A percentile compares a stretch with the other conserved stretches of the same genome.
Evolutionary conservation across 2,888 invertebrate genomes (phyloP).

Genomic region (Metopia argyrocephala): DNA sequence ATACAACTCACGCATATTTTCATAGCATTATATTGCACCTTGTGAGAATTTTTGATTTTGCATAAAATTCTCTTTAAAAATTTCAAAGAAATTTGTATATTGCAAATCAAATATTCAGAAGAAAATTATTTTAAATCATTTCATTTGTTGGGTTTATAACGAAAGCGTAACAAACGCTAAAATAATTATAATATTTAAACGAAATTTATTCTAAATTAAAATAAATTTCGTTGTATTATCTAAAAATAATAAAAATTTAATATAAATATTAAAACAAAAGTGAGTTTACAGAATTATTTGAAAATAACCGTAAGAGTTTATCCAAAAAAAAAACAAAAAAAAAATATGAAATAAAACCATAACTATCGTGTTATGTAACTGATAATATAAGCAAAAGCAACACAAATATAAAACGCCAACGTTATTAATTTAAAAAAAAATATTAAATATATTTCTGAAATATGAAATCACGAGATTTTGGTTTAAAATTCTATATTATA

Average conservation of each 20-base stretch:
- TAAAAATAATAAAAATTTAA: constrained; percentile 11
- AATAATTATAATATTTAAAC: constrained; percentile 29
- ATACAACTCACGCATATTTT: constrained; percentile 42
- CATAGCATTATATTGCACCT: constrained; percentile 20
- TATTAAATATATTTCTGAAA: neutral
- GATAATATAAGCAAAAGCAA: constrained; percentile 16
- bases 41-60: neutral
- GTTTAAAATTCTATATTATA: constrained; percentile 5
- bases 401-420: constrained; percentile 19
- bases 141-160: constrained; percentile 63
- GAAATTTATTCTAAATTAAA: constrained; percentile 49
- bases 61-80: too few relatives aligned
- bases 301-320: neutral
- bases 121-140: constrained; percentile 48
- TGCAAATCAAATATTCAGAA: constrained; percentile 15
- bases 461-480: constrained; percentile 10
- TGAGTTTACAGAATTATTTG: constrained; percentile 39
- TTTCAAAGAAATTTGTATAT: too few relatives aligned
- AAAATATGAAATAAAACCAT: neutral
- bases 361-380: constrained; percentile 47
- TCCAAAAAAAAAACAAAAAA: too few relatives aligned
- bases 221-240: constrained; percentile 52
- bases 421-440: neutral
- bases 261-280: constrained; percentile 33
- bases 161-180: constrained; percentile 60